Conservation (phyloP, 2,113 vertebrate species). For the Gymnocephalus cernua region DNA sequence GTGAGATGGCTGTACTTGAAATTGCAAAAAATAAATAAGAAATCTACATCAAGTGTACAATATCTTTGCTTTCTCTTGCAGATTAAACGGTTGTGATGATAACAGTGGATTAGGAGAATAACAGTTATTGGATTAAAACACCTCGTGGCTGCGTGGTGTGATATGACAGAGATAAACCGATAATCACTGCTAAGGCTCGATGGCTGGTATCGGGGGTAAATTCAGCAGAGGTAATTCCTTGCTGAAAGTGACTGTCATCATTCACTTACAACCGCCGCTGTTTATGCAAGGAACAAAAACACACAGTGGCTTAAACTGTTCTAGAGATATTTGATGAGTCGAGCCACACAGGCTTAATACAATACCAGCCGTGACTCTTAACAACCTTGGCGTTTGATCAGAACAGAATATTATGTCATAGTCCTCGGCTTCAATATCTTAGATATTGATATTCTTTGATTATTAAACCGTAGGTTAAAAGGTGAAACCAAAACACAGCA, state of each 20-base stretch:
- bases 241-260: conserved; percentile 68
- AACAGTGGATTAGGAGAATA: conserved; percentile 46
- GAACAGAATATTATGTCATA: neutral
- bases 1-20: neutral
- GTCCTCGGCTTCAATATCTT: neutral
- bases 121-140: conserved; percentile 52
- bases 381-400: neutral
- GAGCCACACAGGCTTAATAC: conserved; percentile 1
- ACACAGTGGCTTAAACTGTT: conserved; percentile 26
- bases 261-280: conserved; percentile 38
- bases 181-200: conserved; percentile 31
- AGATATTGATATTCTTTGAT: neutral
- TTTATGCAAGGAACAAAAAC: conserved; percentile 53
- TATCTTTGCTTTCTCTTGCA: conserved; percentile 5
- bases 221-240: conserved; percentile 49
- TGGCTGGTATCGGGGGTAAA: conserved; percentile 13
- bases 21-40: neutral
- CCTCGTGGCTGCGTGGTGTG: conserved; percentile 8
- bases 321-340: conserved; percentile 32
- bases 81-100: conserved; percentile 23
- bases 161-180: conserved; percentile 41
- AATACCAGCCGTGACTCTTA: neutral
- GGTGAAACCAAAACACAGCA: conserved; percentile 18
- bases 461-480: conserved; percentile 1
- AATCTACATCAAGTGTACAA: neutral